phyloP scores from a whole-genome alignment of 2,888 invertebrate species.

The Amorpha juglandis region DNA sequence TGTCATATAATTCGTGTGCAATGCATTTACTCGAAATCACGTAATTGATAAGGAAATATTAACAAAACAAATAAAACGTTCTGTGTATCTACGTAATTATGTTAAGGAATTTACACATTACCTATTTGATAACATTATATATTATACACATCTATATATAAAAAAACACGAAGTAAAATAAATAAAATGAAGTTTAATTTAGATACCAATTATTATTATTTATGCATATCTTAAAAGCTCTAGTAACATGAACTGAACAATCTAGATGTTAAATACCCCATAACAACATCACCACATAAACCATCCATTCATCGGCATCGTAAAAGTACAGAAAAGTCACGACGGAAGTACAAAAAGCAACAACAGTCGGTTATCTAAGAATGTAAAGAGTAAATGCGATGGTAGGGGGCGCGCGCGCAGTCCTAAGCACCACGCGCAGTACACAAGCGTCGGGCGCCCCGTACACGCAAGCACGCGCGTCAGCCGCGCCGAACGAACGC shows the following conservation, averaged over 20 bases:
- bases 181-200: not conserved
- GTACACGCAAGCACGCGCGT: conserved; percentile 62
- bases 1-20: not conserved
- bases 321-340: conserved; percentile 34
- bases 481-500: conserved; percentile 43
- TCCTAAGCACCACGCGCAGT: conserved; percentile 53
- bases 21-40: conserved; percentile 3
- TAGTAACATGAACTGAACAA: conserved; percentile 18
- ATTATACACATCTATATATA: not conserved
- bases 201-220: too few relatives aligned
- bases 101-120: conserved; percentile 5
- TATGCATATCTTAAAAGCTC: not conserved
- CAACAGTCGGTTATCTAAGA: conserved; percentile 53
- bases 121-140: not conserved
- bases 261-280: conserved; percentile 28
- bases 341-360: conserved; percentile 55
- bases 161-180: not conserved
- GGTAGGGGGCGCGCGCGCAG: conserved; percentile 58
- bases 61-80: conserved; percentile 3
- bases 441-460: conserved; percentile 67
- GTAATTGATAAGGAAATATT: conserved; percentile 2
- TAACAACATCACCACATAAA: conserved; percentile 30
- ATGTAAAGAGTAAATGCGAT: conserved; percentile 24
- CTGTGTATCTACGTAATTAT: conserved; percentile 1
- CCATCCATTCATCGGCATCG: conserved; percentile 33